These are phyloP conservation scores for Lepetodrilus schrolli DNA, from an alignment of 2,888 invertebrate genomes.

Conservation along the genomic window DNA sequence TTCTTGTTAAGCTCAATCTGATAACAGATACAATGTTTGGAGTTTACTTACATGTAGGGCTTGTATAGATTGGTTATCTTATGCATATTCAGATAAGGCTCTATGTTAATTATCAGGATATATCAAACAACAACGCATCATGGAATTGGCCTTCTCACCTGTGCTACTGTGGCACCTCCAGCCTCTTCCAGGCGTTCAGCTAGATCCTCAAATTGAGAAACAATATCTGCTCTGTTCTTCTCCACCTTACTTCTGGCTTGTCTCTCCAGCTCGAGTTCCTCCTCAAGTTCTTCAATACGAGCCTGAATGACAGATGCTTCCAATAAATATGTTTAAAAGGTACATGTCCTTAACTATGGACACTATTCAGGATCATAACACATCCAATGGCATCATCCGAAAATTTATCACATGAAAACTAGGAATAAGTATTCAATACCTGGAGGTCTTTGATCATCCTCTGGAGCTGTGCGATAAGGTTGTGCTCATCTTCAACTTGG, in stretches of 20 bases:
- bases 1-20: slow-evolving; percentile 99
- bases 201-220: slow-evolving; percentile 92
- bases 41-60: neutral
- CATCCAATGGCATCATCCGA: neutral
- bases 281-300: slow-evolving; percentile 98
- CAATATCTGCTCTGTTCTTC: slow-evolving; percentile 96
- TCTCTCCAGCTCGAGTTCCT: slow-evolving; percentile 99
- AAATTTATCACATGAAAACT: neutral
- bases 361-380: neutral
- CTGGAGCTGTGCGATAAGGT: slow-evolving; percentile 94
- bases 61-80: neutral
- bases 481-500: slow-evolving; percentile 98
- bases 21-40: neutral
- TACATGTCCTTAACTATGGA: neutral
- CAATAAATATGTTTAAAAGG: neutral
- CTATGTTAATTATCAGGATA: neutral
- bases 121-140: neutral
- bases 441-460: slow-evolving; percentile 98
- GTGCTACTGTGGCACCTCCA: slow-evolving; percentile 97
- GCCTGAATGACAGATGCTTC: slow-evolving; percentile 71
- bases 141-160: slow-evolving; percentile 74
- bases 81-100: neutral
- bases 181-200: slow-evolving; percentile 85
- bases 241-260: slow-evolving; percentile 97
- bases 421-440: neutral